These are phyloP conservation scores for Diabrotica balteata DNA, from an alignment of 2,888 invertebrate genomes.

Conservation along the genomic window DNA sequence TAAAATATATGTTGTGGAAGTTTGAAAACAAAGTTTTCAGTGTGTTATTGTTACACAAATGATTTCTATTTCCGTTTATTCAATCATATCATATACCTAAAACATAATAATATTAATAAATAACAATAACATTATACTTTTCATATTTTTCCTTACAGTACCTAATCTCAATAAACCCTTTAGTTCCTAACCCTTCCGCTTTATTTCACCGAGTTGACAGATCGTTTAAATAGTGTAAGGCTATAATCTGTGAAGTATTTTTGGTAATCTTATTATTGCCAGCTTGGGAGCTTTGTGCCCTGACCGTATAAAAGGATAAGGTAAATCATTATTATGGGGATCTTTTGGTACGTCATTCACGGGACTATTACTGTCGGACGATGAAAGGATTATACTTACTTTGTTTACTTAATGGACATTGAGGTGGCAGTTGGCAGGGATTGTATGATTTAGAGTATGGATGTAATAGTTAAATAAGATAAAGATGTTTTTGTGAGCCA, in stretches of 20 bases:
- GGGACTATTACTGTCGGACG: slow-evolving; percentile 28
- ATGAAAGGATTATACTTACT: slow-evolving; percentile 39
- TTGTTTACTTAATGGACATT: slow-evolving; percentile 34
- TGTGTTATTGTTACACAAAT: too few relatives aligned
- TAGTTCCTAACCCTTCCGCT: neutral
- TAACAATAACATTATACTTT: too few relatives aligned
- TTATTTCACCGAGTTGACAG: slow-evolving; percentile 23
- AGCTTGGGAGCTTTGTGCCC: slow-evolving; percentile 34
- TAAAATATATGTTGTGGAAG: too few relatives aligned
- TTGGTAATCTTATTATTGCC: slow-evolving; percentile 38
- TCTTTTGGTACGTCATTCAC: slow-evolving; percentile 35
- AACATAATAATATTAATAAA: too few relatives aligned
- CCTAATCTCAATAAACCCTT: too few relatives aligned
- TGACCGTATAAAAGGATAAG: slow-evolving; percentile 37
- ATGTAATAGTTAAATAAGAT: slow-evolving; percentile 19
- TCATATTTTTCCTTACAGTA: too few relatives aligned
- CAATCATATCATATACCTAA: too few relatives aligned
- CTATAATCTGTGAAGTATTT: slow-evolving; percentile 28
- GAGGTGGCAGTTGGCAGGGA: slow-evolving; percentile 24
- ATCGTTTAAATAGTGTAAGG: slow-evolving; percentile 26
- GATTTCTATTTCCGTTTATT: too few relatives aligned
- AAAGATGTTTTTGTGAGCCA: slow-evolving; percentile 6
- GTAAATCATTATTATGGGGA: slow-evolving; percentile 36
- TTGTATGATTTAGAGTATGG: slow-evolving; percentile 2
- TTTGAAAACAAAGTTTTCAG: too few relatives aligned